These are phyloP conservation scores for Etheostoma cragini DNA, from an alignment of 2,113 vertebrate genomes.

Conservation along the genomic window DNA sequence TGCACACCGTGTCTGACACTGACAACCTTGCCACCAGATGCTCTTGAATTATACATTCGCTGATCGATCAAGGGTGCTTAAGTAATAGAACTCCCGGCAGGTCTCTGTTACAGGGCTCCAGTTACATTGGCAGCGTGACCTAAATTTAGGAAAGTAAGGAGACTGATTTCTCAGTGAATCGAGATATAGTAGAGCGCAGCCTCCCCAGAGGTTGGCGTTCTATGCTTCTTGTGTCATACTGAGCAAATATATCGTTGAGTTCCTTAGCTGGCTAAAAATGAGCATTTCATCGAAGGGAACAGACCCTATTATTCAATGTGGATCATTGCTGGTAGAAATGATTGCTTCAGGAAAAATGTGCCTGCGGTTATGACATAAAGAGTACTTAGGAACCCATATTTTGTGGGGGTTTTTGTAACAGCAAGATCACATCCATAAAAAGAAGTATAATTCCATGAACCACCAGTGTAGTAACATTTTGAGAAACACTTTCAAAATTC, in stretches of 20 bases:
- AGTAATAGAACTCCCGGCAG: constrained; percentile 76
- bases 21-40: constrained; percentile 81
- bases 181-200: constrained; percentile 52
- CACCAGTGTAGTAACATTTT: background rate
- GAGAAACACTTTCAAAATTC: background rate
- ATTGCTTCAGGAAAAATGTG: constrained; percentile 17
- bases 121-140: constrained; percentile 75
- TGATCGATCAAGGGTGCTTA: constrained; percentile 81
- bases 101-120: constrained; percentile 59
- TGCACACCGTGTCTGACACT: constrained; percentile 73
- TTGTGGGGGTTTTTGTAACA: background rate
- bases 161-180: constrained; percentile 68
- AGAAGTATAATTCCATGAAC: background rate
- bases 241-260: constrained; percentile 44
- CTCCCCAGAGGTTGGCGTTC: constrained; percentile 48
- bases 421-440: constrained; percentile 14
- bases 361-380: constrained; percentile 1
- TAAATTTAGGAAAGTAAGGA: constrained; percentile 73
- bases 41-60: constrained; percentile 80
- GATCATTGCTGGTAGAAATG: constrained; percentile 33
- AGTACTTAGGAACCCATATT: background rate
- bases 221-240: constrained; percentile 44
- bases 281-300: constrained; percentile 34
- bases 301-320: constrained; percentile 27
- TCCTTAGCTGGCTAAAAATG: constrained; percentile 18